Conservation (phyloP, 2,888 invertebrate genomes). For the Trachelus stipa region DNA sequence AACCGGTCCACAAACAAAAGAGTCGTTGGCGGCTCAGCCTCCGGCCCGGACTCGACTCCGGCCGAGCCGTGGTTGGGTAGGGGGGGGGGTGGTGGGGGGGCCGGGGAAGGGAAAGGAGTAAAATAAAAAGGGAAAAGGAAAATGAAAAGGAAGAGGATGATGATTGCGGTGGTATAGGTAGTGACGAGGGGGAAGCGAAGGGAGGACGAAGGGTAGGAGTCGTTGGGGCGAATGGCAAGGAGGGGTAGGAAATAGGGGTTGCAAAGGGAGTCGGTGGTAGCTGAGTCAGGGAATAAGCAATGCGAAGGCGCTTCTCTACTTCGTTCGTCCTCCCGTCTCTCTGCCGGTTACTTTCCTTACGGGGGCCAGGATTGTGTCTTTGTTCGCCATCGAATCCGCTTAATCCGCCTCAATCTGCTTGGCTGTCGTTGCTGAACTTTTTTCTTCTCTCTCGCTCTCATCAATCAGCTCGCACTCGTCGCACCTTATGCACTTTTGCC, state of each 20-base stretch:
- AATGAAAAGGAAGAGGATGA: not conserved
- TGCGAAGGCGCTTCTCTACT: not conserved
- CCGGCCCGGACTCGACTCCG: not conserved
- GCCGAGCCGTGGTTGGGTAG: not conserved
- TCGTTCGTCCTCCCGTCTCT: not conserved
- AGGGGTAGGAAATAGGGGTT: constrained; percentile 5
- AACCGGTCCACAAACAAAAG: constrained; percentile 61
- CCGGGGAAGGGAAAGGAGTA: not conserved
- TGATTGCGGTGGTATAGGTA: constrained; percentile 4
- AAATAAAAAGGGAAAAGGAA: not conserved
- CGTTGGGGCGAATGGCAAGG: constrained; percentile 8
- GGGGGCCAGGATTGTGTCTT: constrained; percentile 30
- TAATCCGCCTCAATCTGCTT: constrained; percentile 31
- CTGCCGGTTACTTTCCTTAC: not conserved
- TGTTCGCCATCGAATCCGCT: constrained; percentile 43
- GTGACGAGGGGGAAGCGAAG: constrained; percentile 25
- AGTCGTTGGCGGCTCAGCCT: constrained; percentile 37
- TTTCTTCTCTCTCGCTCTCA: constrained; percentile 1
- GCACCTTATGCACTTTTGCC: not conserved
- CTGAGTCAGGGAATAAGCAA: not conserved
- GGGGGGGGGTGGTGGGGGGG: not conserved
- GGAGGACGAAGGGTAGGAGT: constrained; percentile 1
- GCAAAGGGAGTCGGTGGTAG: not conserved
- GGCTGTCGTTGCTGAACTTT: constrained; percentile 14
- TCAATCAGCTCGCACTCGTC: not conserved